A percentile compares a stretch with the other conserved stretches of the same genome.
Evolutionary conservation across 2,797 vertebrate genomes (phyloP).

Genomic region (Hemitrygon akajei): DNA sequence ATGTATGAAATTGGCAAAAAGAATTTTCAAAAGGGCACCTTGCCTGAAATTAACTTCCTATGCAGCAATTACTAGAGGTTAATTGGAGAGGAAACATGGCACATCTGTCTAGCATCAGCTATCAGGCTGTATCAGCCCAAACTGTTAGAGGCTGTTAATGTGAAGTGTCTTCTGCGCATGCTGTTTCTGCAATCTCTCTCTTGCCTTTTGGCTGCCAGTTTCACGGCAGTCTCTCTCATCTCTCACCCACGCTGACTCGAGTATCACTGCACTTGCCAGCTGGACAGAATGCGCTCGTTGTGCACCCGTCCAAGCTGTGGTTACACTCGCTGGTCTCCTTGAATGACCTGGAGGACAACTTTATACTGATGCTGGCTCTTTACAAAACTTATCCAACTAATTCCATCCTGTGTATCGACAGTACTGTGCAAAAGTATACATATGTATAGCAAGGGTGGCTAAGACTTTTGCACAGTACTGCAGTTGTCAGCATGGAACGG

Average conservation of each 20-base stretch:
- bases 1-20: slow-evolving; percentile 24
- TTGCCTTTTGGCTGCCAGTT: neutral
- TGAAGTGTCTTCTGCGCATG: neutral
- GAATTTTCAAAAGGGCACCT: neutral
- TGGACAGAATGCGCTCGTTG: neutral
- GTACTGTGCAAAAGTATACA: too few relatives aligned
- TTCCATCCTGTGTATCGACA: neutral
- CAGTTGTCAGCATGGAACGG: too few relatives aligned
- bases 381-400: neutral
- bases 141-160: neutral
- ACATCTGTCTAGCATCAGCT: neutral
- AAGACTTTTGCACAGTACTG: too few relatives aligned
- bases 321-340: neutral
- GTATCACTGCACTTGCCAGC: neutral
- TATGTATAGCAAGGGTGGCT: too few relatives aligned
- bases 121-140: neutral
- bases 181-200: neutral
- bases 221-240: neutral
- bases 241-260: too few relatives aligned
- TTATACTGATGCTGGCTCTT: neutral
- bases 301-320: too few relatives aligned
- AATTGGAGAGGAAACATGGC: neutral
- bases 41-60: slow-evolving; percentile 2
- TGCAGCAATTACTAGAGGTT: neutral
- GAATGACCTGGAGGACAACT: neutral